Evolutionary conservation across 1,140 invertebrate species (phyloP).

Genomic region (Neuroterus valhalla): DNA sequence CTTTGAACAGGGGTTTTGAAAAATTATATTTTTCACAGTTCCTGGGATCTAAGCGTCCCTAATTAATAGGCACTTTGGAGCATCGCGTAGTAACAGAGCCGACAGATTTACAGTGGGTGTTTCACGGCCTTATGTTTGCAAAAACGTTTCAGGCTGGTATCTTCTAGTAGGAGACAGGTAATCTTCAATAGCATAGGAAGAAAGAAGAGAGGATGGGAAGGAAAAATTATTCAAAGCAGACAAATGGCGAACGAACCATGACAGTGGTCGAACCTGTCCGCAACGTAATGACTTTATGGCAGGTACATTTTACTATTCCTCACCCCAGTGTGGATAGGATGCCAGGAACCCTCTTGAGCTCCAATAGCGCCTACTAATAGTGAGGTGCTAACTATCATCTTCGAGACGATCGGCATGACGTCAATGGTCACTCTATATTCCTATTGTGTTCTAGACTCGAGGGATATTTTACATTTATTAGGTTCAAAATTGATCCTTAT

Average conservation of each 20-base stretch:
- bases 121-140: neutral
- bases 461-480: constrained; percentile 1
- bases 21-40: no score
- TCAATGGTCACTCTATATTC: neutral
- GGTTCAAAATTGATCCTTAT: constrained; percentile 7
- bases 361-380: neutral
- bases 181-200: constrained; percentile 13
- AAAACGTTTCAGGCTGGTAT: neutral
- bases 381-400: neutral
- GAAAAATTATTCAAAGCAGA: constrained; percentile 34
- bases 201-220: constrained; percentile 27
- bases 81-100: neutral
- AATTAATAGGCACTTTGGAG: no score
- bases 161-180: constrained; percentile 8
- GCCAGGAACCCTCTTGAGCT: constrained; percentile 17
- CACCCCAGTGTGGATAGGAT: neutral
- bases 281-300: constrained; percentile 56
- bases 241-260: constrained; percentile 35
- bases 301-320: constrained; percentile 33
- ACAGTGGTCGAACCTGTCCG: constrained; percentile 48
- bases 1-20: no score
- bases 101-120: constrained; percentile 20
- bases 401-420: neutral
- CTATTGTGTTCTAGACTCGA: neutral
- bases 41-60: no score